Evolutionary conservation across 2,888 invertebrate species (phyloP), one percentile per base, ranked within the genome.

Genomic region (Pseudococcus jackbeardsleyi): DNA sequence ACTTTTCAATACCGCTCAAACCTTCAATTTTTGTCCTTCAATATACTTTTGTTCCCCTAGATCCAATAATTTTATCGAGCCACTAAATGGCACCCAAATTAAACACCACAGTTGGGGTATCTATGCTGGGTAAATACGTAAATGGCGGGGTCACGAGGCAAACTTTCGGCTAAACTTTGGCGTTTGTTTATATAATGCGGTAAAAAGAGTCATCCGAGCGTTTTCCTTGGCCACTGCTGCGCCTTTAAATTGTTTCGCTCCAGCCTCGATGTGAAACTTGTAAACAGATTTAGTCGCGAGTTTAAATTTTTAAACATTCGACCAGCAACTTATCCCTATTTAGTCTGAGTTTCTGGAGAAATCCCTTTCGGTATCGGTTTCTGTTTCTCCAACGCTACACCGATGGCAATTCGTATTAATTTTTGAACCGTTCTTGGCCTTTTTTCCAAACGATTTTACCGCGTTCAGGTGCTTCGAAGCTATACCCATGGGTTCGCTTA

Each of bases 291-390:
- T 77, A 6, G 19, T 33, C n/a, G n/a, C 79, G 46, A 17, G 33
- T 82, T 82, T 82, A 42, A 82, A 82, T 79, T 82, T 82, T 82
- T 82, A 46, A 82, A 82, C 79, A 42, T 46, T 46, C 79, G 79
- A 77, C 33, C n/a, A 33, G 77, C 15, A 77, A 46, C n/a, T n/a
- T 79, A 82, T 22, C 79, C 42, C 3, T 64, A 22, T 64, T 64
- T 22, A 1, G 46, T 46, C 8, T 39, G 39, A 79, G 42, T 6
- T 22, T 33, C 33, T 11, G 12, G 19, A 59, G 59, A 7, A 59
- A 82, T 19, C 19, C 39, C 12, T 39, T 77, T 77, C 17, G 2
- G 4, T 17, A 77, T 77, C 15, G 33, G 33, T 72, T 72, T 33
- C 33, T 22, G 8, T 12, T 72, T 72, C 26, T 68, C 7, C 7